Base-by-base conservation (phyloP, 2,113 vertebrate species). In the Varanus salvator region DNA sequence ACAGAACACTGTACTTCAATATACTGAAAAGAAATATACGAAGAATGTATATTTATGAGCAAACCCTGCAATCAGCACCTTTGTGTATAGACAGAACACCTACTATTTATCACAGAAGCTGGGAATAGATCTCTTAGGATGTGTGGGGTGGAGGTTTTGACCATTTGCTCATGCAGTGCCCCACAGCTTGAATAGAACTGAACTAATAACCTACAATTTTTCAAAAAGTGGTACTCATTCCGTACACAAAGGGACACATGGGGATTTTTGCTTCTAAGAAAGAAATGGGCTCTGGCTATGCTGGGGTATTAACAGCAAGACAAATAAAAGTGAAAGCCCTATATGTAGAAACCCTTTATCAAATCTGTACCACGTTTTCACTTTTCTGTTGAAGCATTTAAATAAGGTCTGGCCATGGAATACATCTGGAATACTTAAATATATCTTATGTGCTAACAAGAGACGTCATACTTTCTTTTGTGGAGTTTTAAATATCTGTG, bases 161-260 rank as follows among this genome's bases (percentile, higher is more conserved):
- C 72, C 9, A 15, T 88, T 50, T 71, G 23, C 44, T 44, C 87
- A 23, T 86, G 48, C 38, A 2, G 38, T 11, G 57, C 17, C 5
- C n/a, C 86, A 23, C 21, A 66, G 83, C 84, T 68, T 80, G 5
- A 87, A 31, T 34, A 86, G 66, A 92, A 91, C 90, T 90, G 75
- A 31, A 90, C 57, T 66, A 91, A 93, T 94, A 68, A 87, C 71
- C 76, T 80, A 85, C 44, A 86, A 66, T 86, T 90, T 75, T 80
- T 91, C 89, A 92, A 87, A 93, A 95, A 92, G 85, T 57, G 23
- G 54, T 91, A 89, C 0, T 81, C 21, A 88, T 89, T 72, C 71
- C 8, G 17, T 89, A 38, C 87, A 84, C 89, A 91, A 5, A 86
- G 85, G 80, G 31, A 87, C 91, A 93, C 88, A 15, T 64, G 7